These are phyloP conservation scores for Lasioglossum lativentre DNA, from an alignment of 2,888 invertebrate genomes.

Conservation along the genomic window DNA sequence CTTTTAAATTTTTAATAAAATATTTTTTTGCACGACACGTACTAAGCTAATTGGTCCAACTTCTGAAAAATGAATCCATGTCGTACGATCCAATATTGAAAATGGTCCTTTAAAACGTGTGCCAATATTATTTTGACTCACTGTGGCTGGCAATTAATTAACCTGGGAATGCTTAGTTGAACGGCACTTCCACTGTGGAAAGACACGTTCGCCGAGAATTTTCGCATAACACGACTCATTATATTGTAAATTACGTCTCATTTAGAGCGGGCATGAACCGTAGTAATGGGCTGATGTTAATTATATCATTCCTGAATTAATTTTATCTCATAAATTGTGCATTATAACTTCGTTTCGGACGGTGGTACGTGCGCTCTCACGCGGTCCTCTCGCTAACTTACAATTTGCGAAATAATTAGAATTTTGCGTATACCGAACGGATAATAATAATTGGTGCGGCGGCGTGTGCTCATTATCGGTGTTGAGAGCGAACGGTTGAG, in stretches of 20 bases:
- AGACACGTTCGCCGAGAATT: not conserved
- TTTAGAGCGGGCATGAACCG: conserved; percentile 45
- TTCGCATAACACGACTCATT: conserved; percentile 9
- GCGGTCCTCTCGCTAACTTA: conserved; percentile 39
- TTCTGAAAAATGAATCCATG: no score
- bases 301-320: conserved; percentile 37
- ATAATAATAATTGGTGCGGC: conserved; percentile 49
- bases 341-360: conserved; percentile 26
- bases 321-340: conserved; percentile 40
- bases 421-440: conserved; percentile 30
- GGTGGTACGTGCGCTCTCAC: conserved; percentile 1
- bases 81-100: no score
- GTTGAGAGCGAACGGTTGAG: conserved; percentile 27
- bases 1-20: no score
- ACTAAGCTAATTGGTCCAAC: no score
- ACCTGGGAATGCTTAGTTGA: not conserved
- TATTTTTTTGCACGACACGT: no score
- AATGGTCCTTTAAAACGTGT: no score
- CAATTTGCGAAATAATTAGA: conserved; percentile 50
- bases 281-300: conserved; percentile 34
- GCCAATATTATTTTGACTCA: no score
- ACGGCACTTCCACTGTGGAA: not conserved
- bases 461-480: conserved; percentile 35
- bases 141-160: not conserved
- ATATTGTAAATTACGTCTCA: conserved; percentile 43